Evolutionary conservation across 2,888 invertebrate genomes (phyloP).

Genomic region (Mesoligia furuncula): DNA sequence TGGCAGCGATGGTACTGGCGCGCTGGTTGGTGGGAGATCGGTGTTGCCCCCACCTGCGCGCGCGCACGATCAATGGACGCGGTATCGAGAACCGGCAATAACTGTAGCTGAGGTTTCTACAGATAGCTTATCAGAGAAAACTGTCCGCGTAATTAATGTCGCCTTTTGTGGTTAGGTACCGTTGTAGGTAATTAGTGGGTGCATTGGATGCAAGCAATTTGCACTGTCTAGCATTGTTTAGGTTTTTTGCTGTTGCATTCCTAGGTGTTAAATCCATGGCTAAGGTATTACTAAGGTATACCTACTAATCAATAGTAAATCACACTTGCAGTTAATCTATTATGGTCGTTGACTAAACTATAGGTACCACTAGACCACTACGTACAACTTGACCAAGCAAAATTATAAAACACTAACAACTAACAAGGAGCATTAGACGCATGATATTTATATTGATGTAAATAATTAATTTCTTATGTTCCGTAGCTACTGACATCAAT

Average conservation of each 20-base stretch:
- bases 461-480: not conserved
- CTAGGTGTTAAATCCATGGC: not conserved
- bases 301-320: not conserved
- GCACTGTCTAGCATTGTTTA: slow-evolving; percentile 23
- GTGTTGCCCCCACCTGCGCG: slow-evolving; percentile 78
- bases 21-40: slow-evolving; percentile 73
- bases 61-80: slow-evolving; percentile 78
- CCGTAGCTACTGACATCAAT: not conserved
- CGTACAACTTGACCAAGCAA: not conserved
- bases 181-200: slow-evolving; percentile 53
- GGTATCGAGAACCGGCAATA: slow-evolving; percentile 71
- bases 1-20: slow-evolving; percentile 81
- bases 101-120: slow-evolving; percentile 76
- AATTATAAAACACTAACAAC: not conserved
- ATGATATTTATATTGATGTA: not conserved
- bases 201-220: slow-evolving; percentile 35
- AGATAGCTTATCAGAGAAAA: slow-evolving; percentile 82
- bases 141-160: slow-evolving; percentile 61
- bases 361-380: not conserved
- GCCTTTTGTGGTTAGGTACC: slow-evolving; percentile 58
- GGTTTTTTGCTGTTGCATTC: not conserved
- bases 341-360: too few relatives aligned
- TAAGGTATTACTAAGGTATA: too few relatives aligned
- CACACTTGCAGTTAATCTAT: not conserved
- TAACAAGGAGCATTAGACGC: not conserved